Base-by-base conservation (phyloP, 2,888 invertebrate species). In the Dasysyrphus albostriatus region DNA sequence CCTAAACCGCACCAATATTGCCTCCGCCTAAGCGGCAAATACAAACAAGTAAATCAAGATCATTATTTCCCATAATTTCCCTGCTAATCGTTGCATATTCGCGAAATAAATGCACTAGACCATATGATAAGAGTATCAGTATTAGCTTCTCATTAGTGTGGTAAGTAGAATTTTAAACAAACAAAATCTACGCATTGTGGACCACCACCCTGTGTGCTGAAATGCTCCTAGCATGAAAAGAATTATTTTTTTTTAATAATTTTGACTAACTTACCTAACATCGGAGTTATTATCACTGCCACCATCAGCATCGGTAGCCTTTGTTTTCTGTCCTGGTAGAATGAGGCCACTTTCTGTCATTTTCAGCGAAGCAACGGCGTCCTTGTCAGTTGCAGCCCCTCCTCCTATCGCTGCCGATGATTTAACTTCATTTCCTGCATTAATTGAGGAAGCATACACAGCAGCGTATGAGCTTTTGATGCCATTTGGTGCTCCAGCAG, bases 301-400 rank as follows among this genome's bases (percentile, higher is more conserved):
- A 67, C 90, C 91, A 88, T 90, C 91, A 42, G 89, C 90, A 58
- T 91, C 92, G 76, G 92, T 90, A 65, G 92, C 92, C 88, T 92
- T 92, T 61, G 92, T 89, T 88, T 92, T 92, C 83, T 92, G 92
- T 61, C 91, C 92, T 76, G 91, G 89, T 89, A 91, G 91, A 83
- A 91, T 90, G 88, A 90, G 90, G 37, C 91, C 91, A 70, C 90
- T 90, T 67, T 92, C 91, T 74, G 91, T 91, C 83, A 91, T 90
- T 79, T 91, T 89, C 39, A 89, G 88, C 14, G 76, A 72, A 47
- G 79, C 63, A 24, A 49, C 39, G 19, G 85, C 83, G 58, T 88
- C 89, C 56, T 83, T 87, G 65, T 82, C 82, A 74, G 49, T n/a
- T 69, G 54, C n/a, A 42, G 49, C 44, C 37, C 73, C 67, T 16